Base-by-base conservation (phyloP, 2,797 vertebrate genomes). In the Molothrus ater region DNA sequence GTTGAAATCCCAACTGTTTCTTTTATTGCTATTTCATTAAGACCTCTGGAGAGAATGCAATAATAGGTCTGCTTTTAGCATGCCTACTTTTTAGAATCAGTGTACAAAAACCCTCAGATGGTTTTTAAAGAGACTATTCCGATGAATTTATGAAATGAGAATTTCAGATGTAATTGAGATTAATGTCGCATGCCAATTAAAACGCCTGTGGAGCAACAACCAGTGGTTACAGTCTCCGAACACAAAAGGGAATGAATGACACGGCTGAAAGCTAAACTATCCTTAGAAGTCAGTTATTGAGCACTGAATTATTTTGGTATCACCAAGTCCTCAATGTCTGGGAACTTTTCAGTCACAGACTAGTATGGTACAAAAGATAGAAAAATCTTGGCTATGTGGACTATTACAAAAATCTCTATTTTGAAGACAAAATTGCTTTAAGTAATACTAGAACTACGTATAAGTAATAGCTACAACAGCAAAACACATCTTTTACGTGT, bases 1-100 rank as follows among this genome's bases (percentile, higher is more conserved):
- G 74, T 50, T 92, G 97, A 94, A 92, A 86, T 94, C 69, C 53
- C 14, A 6, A 3, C 28, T 81, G 57, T 59, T 90, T 65, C 86
- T 75, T 56, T 88, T 84, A 66, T 70, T 2, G 3, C 38, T 96
- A 95, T 97, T 97, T 97, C 96, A 94, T 95, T 80, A 96, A 96
- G 80, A 88, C 25, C 56, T 95, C 93, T 95, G 79, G 80, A 83
- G 51, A 95, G 66, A 93, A 96, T 34, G 74, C 34, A 97, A 81
- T 50, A 79, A 80, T 21, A 92, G 1, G 7, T 78, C 72, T 74
- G 54, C 42, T 84, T 83, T 94, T 72, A 96, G 70, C 69, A 93
- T n/a, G 51, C 21, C 82, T 36, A 56, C 59, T 56, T 86, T 60
- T 80, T 48, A 80, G 48, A 90, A 36, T 38, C 63, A 43, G n/a